Conservation (phyloP, 2,797 vertebrate species). For the Leucoraja ocellata region DNA sequence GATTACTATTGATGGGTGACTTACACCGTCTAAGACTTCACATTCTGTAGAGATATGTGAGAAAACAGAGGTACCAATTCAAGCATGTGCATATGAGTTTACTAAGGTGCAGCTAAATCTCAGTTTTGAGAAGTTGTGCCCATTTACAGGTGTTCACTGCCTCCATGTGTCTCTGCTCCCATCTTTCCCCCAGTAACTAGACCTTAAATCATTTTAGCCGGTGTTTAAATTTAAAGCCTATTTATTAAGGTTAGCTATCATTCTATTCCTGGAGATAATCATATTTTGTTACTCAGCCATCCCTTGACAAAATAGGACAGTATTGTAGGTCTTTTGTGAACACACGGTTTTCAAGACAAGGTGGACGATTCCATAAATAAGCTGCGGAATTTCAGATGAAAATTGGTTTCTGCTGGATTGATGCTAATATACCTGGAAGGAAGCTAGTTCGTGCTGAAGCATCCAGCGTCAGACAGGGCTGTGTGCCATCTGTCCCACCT, state of each 20-base stretch:
- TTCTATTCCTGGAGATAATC: slow-evolving; percentile 8
- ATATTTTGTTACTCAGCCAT: neutral
- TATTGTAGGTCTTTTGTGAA: neutral
- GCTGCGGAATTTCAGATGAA: neutral
- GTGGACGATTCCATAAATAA: neutral
- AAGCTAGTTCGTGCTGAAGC: slow-evolving; percentile 59
- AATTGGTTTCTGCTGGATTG: slow-evolving; percentile 53
- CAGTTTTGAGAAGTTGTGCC: neutral
- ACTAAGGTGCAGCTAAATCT: neutral
- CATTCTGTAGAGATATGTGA: neutral
- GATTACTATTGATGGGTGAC: neutral
- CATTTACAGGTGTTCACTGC: neutral
- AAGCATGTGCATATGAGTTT: neutral
- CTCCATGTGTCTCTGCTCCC: neutral
- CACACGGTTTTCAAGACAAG: neutral
- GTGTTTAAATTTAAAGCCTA: neutral
- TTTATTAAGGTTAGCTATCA: neutral
- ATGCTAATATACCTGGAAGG: slow-evolving; percentile 71
- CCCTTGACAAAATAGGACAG: slow-evolving; percentile 11
- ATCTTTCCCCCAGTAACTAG: neutral
- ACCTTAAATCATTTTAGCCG: neutral
- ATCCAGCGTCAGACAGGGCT: slow-evolving; percentile 65
- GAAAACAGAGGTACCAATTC: neutral
- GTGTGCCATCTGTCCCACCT: slow-evolving; percentile 77
- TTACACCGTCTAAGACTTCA: neutral